Conservation (phyloP, 2,888 invertebrate genomes). For the Eueremaeus valkanovi region DNA sequence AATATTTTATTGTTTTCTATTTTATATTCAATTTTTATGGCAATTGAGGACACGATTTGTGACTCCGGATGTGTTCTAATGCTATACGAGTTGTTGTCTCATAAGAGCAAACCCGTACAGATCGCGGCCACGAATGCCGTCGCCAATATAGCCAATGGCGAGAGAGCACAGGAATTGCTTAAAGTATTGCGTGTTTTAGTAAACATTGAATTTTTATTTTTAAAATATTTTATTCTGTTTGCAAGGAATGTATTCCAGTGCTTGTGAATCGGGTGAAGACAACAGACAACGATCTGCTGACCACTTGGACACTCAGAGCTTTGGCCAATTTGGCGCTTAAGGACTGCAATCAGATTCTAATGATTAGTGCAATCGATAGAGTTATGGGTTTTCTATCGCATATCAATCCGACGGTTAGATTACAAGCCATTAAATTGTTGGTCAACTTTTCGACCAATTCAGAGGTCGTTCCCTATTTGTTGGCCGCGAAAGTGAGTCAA, state of each 20-base stretch:
- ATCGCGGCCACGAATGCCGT: conserved; percentile 56
- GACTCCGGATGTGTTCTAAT: conserved; percentile 56
- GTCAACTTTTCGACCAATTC: conserved; percentile 61
- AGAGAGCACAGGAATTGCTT: conserved; percentile 47
- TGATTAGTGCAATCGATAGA: conserved; percentile 41
- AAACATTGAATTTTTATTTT: conserved; percentile 45
- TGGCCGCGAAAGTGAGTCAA: conserved; percentile 59
- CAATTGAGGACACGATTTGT: conserved; percentile 52
- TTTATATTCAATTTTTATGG: neutral
- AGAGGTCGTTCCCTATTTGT: conserved; percentile 59
- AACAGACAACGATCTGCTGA: conserved; percentile 50
- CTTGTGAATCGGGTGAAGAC: conserved; percentile 54
- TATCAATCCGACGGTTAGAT: conserved; percentile 53
- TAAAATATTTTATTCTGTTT: neutral
- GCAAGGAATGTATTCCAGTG: conserved; percentile 56
- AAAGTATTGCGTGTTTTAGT: neutral
- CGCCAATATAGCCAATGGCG: conserved; percentile 58
- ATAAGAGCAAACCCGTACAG: conserved; percentile 53
- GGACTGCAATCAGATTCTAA: conserved; percentile 41
- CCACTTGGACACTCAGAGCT: conserved; percentile 56
- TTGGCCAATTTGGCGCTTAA: conserved; percentile 58
- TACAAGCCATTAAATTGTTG: conserved; percentile 59
- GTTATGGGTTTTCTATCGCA: conserved; percentile 53
- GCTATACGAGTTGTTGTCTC: conserved; percentile 54
- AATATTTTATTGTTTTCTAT: neutral